phyloP scores from a whole-genome alignment of 2,888 invertebrate species.

The Drosophila sordidula region DNA sequence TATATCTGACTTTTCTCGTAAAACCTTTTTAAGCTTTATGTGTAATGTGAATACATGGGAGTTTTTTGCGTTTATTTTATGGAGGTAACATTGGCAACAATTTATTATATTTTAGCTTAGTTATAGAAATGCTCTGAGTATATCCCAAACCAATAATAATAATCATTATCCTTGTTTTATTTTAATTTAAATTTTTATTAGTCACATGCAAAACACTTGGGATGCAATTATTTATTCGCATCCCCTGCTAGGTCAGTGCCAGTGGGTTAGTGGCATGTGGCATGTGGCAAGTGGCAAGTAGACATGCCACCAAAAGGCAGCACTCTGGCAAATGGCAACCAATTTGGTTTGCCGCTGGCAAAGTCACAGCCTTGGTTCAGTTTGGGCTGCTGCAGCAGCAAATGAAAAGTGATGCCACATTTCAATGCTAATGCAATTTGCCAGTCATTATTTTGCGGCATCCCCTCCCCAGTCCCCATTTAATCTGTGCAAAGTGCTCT shows the following conservation, averaged over 20 bases:
- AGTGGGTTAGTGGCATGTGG: background rate
- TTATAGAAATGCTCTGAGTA: no score
- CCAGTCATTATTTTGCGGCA: slow-evolving; percentile 47
- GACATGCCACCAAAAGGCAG: background rate
- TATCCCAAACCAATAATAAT: no score
- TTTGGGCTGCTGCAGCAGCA: slow-evolving; percentile 23
- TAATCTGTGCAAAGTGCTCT: slow-evolving; percentile 57
- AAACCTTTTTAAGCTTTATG: no score
- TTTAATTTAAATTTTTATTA: no score
- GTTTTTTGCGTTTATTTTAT: no score
- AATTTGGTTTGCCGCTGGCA: slow-evolving; percentile 29
- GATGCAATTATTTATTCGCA: no score
- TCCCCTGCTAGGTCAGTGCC: background rate
- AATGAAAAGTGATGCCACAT: slow-evolving; percentile 42
- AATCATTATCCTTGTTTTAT: no score
- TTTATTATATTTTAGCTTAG: no score
- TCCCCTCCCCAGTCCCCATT: slow-evolving; percentile 32
- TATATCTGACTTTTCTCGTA: no score
- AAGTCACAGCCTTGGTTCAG: slow-evolving; percentile 45
- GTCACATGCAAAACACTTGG: no score
- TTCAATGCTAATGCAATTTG: slow-evolving; percentile 59
- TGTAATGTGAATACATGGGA: no score
- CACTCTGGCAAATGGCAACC: slow-evolving; percentile 6
- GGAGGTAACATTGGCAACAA: no score
- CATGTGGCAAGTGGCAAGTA: slow-evolving; percentile 11